Conservation (phyloP, 2,797 vertebrate genomes). For the Oreonectes daqikongensis region DNA sequence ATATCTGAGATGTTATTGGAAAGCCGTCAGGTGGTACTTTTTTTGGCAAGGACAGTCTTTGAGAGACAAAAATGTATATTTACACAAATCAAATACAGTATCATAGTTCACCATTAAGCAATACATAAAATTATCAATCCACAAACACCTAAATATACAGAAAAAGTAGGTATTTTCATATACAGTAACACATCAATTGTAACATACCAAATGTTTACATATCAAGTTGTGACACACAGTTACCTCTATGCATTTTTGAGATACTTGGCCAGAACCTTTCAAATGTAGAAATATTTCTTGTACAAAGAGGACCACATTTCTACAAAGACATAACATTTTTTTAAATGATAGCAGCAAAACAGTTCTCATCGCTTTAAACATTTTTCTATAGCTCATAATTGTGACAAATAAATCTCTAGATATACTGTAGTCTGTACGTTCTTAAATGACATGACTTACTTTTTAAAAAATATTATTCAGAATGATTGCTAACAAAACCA, state of each 20-base stretch:
- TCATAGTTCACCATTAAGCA: constrained; percentile 49
- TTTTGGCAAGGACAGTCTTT: constrained; percentile 12
- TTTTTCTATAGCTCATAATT: constrained; percentile 46
- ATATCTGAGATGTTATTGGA: constrained; percentile 20
- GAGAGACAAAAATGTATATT: constrained; percentile 6
- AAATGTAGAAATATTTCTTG: constrained; percentile 57
- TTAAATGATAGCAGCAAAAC: constrained; percentile 62
- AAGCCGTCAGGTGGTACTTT: constrained; percentile 10
- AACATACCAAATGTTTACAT: constrained; percentile 75
- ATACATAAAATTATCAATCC: constrained; percentile 49
- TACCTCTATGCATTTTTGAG: constrained; percentile 66
- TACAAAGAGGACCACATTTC: constrained; percentile 54
- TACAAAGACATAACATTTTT: constrained; percentile 31
- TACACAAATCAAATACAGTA: constrained; percentile 31
- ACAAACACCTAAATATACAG: constrained; percentile 72
- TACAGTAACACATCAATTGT: constrained; percentile 41
- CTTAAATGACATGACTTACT: constrained; percentile 24
- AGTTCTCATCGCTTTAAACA: constrained; percentile 60
- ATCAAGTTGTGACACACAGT: constrained; percentile 60
- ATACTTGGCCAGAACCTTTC: constrained; percentile 71
- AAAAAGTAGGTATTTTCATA: constrained; percentile 71
- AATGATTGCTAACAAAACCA: not conserved
- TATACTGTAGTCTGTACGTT: constrained; percentile 18
- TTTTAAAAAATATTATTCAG: constrained; percentile 9
- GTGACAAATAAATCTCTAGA: constrained; percentile 27